A percentile compares a stretch with the other conserved stretches of the same genome.
Evolutionary conservation across 1,140 invertebrate genomes (phyloP).

Genomic region (Vanessa tameamea): DNA sequence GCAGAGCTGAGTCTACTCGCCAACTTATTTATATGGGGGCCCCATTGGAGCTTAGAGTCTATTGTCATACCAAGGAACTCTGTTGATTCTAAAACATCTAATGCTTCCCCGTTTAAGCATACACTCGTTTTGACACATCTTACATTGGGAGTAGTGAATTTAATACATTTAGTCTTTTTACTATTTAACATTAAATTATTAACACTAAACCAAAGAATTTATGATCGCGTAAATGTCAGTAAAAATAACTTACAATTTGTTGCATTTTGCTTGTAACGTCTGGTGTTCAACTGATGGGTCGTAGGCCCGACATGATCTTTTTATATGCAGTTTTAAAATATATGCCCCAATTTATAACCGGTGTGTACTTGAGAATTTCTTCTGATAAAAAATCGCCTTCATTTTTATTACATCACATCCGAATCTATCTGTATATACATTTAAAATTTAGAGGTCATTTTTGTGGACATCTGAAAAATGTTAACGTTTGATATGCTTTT

Average conservation of each 20-base stretch:
- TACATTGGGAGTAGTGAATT: no score
- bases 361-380: constrained; percentile 48
- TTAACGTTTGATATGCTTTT: no score
- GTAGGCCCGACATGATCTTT: constrained; percentile 36
- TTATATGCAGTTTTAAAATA: constrained; percentile 52
- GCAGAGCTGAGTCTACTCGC: no score
- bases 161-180: no score
- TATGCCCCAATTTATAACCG: constrained; percentile 42
- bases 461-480: not conserved
- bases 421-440: not conserved
- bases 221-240: not conserved
- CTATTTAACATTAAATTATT: no score
- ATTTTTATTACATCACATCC: constrained; percentile 7
- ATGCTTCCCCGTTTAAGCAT: no score
- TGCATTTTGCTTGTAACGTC: constrained; percentile 47
- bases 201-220: no score
- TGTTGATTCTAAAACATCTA: no score
- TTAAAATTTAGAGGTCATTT: constrained; percentile 1
- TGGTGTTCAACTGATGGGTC: constrained; percentile 45
- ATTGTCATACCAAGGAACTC: no score
- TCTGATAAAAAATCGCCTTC: constrained; percentile 32
- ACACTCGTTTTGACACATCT: no score
- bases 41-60: no score
- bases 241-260: constrained; percentile 44
- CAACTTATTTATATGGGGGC: no score